Percentiles rank a stretch among this genome's conserved stretches.
Evolutionary conservation across 2,888 invertebrate species (phyloP).

Genomic region (Chrysomela aeneicollis): DNA sequence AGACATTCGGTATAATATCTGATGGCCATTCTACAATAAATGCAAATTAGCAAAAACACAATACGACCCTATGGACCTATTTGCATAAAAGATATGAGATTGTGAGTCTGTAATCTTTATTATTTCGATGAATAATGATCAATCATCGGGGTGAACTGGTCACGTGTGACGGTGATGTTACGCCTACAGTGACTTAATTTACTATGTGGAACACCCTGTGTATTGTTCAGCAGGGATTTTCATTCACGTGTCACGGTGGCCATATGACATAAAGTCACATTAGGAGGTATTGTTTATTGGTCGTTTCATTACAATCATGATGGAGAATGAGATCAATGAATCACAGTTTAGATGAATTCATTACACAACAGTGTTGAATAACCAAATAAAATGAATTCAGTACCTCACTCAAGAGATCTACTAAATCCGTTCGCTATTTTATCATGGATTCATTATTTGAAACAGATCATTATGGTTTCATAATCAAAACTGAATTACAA

Average conservation of each 20-base stretch:
- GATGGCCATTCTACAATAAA: conserved; percentile 15
- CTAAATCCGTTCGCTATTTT: too few species aligned
- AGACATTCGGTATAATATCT: neutral
- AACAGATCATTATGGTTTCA: too few species aligned
- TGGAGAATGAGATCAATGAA: neutral
- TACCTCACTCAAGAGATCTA: too few species aligned
- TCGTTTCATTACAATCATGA: neutral
- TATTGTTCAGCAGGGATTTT: conserved; percentile 20
- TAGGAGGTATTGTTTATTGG: conserved; percentile 2
- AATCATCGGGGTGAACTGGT: conserved; percentile 52
- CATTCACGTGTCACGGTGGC: neutral
- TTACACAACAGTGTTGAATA: too few species aligned
- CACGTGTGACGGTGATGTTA: conserved; percentile 54
- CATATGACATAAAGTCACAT: neutral
- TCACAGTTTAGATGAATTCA: too few species aligned
- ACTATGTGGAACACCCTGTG: conserved; percentile 41
- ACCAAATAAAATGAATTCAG: too few species aligned
- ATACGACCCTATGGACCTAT: conserved; percentile 41
- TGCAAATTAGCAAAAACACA: conserved; percentile 24
- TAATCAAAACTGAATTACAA: too few species aligned
- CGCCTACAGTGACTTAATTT: conserved; percentile 55
- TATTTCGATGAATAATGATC: conserved; percentile 56
- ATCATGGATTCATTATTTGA: too few species aligned
- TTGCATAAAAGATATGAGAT: conserved; percentile 49
- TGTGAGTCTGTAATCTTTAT: conserved; percentile 52